phyloP scores from a whole-genome alignment of 2,113 vertebrate genomes.

The Boulengeromyrus knoepffleri region DNA sequence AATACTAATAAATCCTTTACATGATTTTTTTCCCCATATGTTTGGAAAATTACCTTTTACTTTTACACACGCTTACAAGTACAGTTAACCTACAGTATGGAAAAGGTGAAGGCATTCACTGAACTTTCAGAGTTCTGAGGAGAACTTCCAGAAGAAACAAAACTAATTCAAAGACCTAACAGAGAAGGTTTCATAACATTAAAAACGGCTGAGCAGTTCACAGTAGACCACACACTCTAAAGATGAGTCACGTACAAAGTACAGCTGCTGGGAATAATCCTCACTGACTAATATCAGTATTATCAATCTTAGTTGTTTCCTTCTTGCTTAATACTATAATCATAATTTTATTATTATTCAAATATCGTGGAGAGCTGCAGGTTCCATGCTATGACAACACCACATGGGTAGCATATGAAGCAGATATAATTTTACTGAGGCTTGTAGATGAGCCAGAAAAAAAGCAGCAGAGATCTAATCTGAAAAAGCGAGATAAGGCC shows the following conservation, averaged over 20 bases:
- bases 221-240: not conserved
- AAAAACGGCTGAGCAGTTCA: not conserved
- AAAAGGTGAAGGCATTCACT: not conserved
- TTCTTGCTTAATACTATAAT: slow-evolving; percentile 6
- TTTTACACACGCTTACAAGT: not conserved
- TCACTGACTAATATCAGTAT: not conserved
- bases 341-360: not conserved
- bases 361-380: not conserved
- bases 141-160: not conserved
- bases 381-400: not conserved
- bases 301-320: slow-evolving; percentile 9
- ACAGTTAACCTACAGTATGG: slow-evolving; percentile 6
- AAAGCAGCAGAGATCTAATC: not conserved
- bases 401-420: not conserved
- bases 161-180: not conserved
- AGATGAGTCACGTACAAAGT: not conserved
- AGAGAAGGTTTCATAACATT: slow-evolving; percentile 1
- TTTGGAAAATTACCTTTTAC: not conserved
- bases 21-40: not conserved
- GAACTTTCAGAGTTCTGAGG: not conserved
- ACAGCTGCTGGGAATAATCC: slow-evolving; percentile 13
- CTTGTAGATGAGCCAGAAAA: not conserved
- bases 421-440: not conserved
- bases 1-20: not conserved
- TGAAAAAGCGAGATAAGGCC: not conserved